Conservation (phyloP, 2,888 invertebrate genomes). For the Corbicula japonica region DNA sequence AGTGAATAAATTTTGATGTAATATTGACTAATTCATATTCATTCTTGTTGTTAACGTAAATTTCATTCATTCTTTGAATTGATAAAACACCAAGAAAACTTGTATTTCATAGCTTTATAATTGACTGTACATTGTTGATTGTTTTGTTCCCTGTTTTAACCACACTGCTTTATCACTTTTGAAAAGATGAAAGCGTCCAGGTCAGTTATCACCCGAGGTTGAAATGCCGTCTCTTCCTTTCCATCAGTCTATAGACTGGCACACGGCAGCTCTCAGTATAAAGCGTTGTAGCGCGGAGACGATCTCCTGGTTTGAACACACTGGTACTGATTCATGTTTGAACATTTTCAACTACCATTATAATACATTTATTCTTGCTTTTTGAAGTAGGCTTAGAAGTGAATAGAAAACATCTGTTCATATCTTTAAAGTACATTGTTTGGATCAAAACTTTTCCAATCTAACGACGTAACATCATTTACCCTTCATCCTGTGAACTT, state of each 20-base stretch:
- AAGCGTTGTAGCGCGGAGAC: conserved; percentile 41
- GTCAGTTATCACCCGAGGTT: conserved; percentile 72
- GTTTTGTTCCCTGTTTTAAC: conserved; percentile 41
- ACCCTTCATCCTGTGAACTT: no score
- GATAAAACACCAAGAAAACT: no score
- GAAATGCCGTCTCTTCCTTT: conserved; percentile 57
- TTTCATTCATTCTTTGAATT: no score
- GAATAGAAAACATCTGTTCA: neutral
- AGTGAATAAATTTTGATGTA: no score
- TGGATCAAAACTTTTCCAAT: conserved; percentile 15
- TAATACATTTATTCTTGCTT: conserved; percentile 32
- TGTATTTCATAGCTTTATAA: conserved; percentile 16
- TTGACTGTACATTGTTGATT: conserved; percentile 21
- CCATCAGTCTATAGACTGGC: conserved; percentile 63
- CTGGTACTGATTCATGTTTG: conserved; percentile 45
- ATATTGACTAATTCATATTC: no score
- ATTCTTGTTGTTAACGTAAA: no score
- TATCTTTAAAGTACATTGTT: conserved; percentile 2
- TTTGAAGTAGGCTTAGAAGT: conserved; percentile 18
- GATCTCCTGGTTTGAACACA: conserved; percentile 39
- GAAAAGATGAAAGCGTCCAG: conserved; percentile 69
- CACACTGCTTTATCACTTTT: conserved; percentile 68
- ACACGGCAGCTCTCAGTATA: conserved; percentile 50
- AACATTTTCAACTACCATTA: conserved; percentile 35
- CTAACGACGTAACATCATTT: no score